phyloP scores from a whole-genome alignment of 2,888 invertebrate genomes.

The Hanleya hanleyi region DNA sequence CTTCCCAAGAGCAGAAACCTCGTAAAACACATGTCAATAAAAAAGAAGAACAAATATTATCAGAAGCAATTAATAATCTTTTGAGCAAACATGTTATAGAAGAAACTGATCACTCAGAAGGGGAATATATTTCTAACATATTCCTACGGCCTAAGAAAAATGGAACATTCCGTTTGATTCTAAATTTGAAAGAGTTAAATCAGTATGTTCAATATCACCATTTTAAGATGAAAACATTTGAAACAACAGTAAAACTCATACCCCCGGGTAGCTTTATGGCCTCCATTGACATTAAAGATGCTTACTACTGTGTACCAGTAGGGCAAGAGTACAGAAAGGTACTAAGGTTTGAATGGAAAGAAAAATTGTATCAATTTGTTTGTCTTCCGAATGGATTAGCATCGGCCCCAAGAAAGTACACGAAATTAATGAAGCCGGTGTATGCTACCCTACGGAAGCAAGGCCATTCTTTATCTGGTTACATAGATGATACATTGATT shows the following conservation, averaged over 20 bases:
- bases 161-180: not conserved
- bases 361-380: conserved; percentile 2
- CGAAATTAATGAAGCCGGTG: conserved; percentile 8
- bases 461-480: conserved; percentile 3
- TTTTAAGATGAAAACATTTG: conserved; percentile 19
- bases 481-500: conserved; percentile 13
- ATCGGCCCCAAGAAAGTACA: conserved; percentile 1
- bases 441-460: not conserved
- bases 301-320: conserved; percentile 13
- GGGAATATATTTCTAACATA: conserved; percentile 13
- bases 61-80: not conserved
- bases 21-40: not conserved
- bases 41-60: not conserved
- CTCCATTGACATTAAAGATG: conserved; percentile 11
- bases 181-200: conserved; percentile 15
- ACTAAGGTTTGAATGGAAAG: conserved; percentile 13
- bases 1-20: not conserved
- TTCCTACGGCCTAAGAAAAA: conserved; percentile 7
- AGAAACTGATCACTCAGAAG: not conserved
- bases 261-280: conserved; percentile 9
- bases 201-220: conserved; percentile 3
- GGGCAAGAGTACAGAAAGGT: not conserved
- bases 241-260: not conserved
- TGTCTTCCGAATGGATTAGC: conserved; percentile 15
- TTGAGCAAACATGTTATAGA: not conserved